Percentiles rank a stretch among this genome's conserved stretches.
These are phyloP conservation scores for Scaptomyza graminum DNA, from an alignment of 1,140 invertebrate species.

Conservation along the genomic window DNA sequence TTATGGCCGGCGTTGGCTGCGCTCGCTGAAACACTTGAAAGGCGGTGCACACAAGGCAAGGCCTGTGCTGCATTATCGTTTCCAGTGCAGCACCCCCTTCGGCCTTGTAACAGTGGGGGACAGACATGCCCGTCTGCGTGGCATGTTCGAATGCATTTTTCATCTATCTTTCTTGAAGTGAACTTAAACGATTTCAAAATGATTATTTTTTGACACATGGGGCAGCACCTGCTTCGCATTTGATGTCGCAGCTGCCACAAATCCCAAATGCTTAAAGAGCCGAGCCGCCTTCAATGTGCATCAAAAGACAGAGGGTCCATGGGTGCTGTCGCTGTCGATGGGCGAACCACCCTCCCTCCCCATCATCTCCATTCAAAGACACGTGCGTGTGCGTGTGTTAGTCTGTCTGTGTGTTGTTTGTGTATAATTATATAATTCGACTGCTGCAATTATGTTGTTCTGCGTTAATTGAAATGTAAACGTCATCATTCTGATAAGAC, in stretches of 20 bases:
- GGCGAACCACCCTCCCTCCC: neutral
- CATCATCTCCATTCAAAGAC: neutral
- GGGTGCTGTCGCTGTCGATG: conserved; percentile 29
- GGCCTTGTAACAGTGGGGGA: neutral
- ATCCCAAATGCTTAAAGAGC: conserved; percentile 34
- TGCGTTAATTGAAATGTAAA: conserved; percentile 79
- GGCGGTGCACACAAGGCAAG: too few species aligned
- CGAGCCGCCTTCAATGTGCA: conserved; percentile 44
- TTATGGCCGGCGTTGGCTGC: conserved; percentile 17
- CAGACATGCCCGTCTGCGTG: conserved; percentile 3
- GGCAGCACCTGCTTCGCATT: conserved; percentile 75
- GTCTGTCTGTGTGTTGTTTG: conserved; percentile 49
- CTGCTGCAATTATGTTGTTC: conserved; percentile 80
- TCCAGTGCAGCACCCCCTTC: too few species aligned
- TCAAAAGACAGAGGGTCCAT: conserved; percentile 18
- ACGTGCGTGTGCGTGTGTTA: conserved; percentile 5
- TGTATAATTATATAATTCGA: conserved; percentile 81
- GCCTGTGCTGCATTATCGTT: conserved; percentile 34
- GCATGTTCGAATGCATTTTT: conserved; percentile 62
- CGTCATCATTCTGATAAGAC: conserved; percentile 78
- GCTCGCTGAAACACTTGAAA: conserved; percentile 56
- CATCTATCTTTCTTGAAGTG: conserved; percentile 44
- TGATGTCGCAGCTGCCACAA: conserved; percentile 65
- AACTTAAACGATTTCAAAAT: conserved; percentile 76
- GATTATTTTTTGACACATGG: conserved; percentile 81